phyloP scores from a whole-genome alignment of 2,888 invertebrate species.

The Dasysyrphus tricinctus region DNA sequence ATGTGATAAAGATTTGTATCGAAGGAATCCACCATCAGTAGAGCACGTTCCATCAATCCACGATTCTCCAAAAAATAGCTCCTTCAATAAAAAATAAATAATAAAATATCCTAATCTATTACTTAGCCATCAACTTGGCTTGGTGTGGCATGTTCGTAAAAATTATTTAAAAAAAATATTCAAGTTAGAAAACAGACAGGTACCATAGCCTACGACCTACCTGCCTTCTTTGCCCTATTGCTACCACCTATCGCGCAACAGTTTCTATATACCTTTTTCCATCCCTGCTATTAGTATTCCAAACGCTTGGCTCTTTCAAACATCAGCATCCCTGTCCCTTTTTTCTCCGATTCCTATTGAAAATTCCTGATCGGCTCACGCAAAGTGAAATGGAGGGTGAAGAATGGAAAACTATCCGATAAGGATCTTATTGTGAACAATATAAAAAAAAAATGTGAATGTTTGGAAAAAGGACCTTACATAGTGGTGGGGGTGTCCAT shows the following conservation, averaged over 20 bases:
- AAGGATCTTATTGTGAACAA: constrained; percentile 61
- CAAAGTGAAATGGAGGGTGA: constrained; percentile 42
- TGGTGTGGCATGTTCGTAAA: background rate
- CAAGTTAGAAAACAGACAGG: constrained; percentile 57
- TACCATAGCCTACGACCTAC: constrained; percentile 21
- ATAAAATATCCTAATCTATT: constrained; percentile 22
- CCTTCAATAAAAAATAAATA: constrained; percentile 38
- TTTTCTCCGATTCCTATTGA: constrained; percentile 45
- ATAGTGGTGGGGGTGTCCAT: constrained; percentile 49
- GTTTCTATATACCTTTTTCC: constrained; percentile 34
- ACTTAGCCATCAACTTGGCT: background rate
- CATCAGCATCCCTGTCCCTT: constrained; percentile 42
- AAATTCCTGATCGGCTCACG: constrained; percentile 51
- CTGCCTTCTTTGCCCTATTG: constrained; percentile 27
- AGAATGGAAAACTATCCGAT: constrained; percentile 61
- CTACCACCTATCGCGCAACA: constrained; percentile 58
- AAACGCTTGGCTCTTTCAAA: background rate
- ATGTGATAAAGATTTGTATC: constrained; percentile 44
- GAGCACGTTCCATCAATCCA: constrained; percentile 48
- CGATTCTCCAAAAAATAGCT: constrained; percentile 7
- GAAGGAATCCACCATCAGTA: background rate
- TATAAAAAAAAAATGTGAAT: constrained; percentile 21
- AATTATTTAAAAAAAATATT: constrained; percentile 6
- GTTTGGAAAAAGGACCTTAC: constrained; percentile 62
- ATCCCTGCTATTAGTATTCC: constrained; percentile 60